Evolutionary conservation across 2,888 invertebrate species (phyloP).

Genomic region (Onchidella celtica): DNA sequence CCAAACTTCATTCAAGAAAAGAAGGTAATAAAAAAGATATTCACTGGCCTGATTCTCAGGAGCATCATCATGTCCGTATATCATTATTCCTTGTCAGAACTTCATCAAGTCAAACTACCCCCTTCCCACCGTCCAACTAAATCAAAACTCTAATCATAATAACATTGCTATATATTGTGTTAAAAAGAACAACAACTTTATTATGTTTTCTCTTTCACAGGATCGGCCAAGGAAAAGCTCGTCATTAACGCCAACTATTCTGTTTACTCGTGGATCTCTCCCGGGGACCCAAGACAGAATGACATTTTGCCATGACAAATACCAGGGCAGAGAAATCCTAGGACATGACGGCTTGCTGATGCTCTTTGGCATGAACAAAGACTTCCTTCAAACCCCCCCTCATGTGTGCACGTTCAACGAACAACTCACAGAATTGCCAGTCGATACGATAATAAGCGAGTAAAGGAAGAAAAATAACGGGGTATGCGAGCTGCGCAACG

Average conservation of each 20-base stretch:
- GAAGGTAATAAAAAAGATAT: no score
- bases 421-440: background rate
- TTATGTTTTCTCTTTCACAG: background rate
- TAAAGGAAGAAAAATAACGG: background rate
- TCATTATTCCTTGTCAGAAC: no score
- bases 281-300: slow-evolving; percentile 8
- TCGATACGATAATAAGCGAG: background rate
- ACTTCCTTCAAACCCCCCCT: background rate
- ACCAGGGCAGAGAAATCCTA: background rate
- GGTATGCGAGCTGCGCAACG: background rate
- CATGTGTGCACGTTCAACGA: no score
- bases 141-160: no score
- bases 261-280: background rate
- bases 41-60: no score
- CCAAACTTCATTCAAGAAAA: no score
- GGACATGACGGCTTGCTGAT: background rate
- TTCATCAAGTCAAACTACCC: no score
- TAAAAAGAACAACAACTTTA: background rate
- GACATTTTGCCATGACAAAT: background rate
- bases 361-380: slow-evolving; percentile 1
- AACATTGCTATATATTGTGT: no score
- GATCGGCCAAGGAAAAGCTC: background rate
- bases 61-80: no score
- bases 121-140: no score
- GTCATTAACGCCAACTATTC: background rate